phyloP scores from a whole-genome alignment of 2,888 invertebrate species.

The Drosophila aldrichi region DNA sequence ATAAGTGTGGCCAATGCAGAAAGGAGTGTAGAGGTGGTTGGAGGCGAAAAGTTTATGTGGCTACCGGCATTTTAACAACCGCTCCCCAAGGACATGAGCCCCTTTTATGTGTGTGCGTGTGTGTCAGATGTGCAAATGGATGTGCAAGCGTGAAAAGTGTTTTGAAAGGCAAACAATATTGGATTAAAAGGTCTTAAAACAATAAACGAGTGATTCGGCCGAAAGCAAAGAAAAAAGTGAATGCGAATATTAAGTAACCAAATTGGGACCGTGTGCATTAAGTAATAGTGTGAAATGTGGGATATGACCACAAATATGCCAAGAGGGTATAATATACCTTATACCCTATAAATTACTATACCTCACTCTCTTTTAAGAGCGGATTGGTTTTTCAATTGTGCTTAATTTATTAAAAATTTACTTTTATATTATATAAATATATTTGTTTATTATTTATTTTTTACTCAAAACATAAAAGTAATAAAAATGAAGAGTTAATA shows the following conservation, averaged over 20 bases:
- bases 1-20: slow-evolving; percentile 62
- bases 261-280: neutral
- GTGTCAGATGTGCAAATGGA: slow-evolving; percentile 11
- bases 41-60: slow-evolving; percentile 37
- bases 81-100: slow-evolving; percentile 36
- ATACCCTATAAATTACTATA: no score
- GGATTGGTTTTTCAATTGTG: no score
- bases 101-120: slow-evolving; percentile 9
- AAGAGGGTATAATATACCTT: neutral
- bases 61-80: slow-evolving; percentile 49
- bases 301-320: no score
- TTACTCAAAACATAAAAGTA: no score
- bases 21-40: slow-evolving; percentile 33
- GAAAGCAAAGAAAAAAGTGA: neutral
- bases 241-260: slow-evolving; percentile 4
- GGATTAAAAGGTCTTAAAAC: slow-evolving; percentile 24
- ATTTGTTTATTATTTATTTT: no score
- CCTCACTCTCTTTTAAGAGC: neutral
- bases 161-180: slow-evolving; percentile 50
- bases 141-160: slow-evolving; percentile 54
- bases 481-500: no score
- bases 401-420: no score
- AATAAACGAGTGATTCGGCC: neutral
- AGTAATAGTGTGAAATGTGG: neutral
- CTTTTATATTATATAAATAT: no score